Conservation (phyloP, 2,797 vertebrate genomes). For the Phalloptychus januarius region DNA sequence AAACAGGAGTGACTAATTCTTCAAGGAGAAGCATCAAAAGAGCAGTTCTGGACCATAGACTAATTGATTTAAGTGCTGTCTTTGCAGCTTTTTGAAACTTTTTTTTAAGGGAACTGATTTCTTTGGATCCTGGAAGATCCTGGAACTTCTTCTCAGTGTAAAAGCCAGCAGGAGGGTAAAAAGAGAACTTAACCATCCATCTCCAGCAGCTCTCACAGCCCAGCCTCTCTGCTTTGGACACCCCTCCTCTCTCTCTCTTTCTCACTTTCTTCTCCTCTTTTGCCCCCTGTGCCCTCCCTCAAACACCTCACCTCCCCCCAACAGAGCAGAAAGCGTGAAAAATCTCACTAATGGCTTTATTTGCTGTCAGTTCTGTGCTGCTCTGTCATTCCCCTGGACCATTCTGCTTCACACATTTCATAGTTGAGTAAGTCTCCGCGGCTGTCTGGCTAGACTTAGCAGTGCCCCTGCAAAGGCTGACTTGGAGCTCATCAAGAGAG, state of each 20-base stretch:
- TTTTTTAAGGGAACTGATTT: slow-evolving; percentile 31
- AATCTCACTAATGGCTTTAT: slow-evolving; percentile 87
- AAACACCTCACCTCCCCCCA: slow-evolving; percentile 73
- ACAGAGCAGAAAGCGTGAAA: slow-evolving; percentile 85
- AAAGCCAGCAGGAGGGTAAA: slow-evolving; percentile 58
- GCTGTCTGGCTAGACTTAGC: slow-evolving; percentile 63
- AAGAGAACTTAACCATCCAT: slow-evolving; percentile 63
- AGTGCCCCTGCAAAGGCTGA: slow-evolving; percentile 62
- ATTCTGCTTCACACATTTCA: slow-evolving; percentile 83
- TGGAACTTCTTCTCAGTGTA: slow-evolving; percentile 50
- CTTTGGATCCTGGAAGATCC: slow-evolving; percentile 37
- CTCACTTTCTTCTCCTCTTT: slow-evolving; percentile 47
- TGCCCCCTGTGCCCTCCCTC: slow-evolving; percentile 56
- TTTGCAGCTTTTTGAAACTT: slow-evolving; percentile 29
- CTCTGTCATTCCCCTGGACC: slow-evolving; percentile 83
- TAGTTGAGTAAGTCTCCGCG: slow-evolving; percentile 82
- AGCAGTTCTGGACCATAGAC: slow-evolving; percentile 61
- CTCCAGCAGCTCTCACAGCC: slow-evolving; percentile 46
- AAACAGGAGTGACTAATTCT: slow-evolving; percentile 29
- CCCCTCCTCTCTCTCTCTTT: slow-evolving; percentile 60
- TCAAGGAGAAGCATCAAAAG: slow-evolving; percentile 49
- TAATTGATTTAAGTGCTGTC: slow-evolving; percentile 41
- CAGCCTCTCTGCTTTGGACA: slow-evolving; percentile 64
- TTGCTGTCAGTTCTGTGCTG: slow-evolving; percentile 84
- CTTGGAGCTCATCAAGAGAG: slow-evolving; percentile 72